Evolutionary conservation across 2,113 vertebrate genomes (phyloP).

Genomic region (Monarcha castaneiventris): DNA sequence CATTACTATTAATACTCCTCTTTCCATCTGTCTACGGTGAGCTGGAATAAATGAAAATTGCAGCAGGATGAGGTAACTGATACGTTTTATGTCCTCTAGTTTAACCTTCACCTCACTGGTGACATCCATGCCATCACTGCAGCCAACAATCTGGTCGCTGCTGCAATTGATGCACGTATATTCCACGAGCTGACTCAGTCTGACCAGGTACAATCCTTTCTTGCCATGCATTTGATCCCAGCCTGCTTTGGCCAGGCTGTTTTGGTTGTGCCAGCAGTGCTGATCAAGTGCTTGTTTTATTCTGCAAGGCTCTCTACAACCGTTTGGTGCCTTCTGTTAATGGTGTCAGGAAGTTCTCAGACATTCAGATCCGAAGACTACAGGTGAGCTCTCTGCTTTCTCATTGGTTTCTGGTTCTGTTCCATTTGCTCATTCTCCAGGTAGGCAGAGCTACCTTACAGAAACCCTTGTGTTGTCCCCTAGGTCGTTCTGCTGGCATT

Average conservation of each 20-base stretch:
- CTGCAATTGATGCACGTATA: constrained; percentile 91
- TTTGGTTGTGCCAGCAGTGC: background rate
- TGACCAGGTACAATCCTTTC: constrained; percentile 81
- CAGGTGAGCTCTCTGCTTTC: constrained; percentile 70
- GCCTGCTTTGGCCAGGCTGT: background rate
- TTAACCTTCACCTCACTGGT: constrained; percentile 98
- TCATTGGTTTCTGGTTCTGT: background rate
- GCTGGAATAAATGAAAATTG: constrained; percentile 42
- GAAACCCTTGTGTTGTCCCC: background rate
- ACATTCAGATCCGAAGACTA: constrained; percentile 88
- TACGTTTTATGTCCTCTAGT: constrained; percentile 72
- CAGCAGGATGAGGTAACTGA: constrained; percentile 18
- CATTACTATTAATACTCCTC: constrained; percentile 52
- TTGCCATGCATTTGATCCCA: background rate
- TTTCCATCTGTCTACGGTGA: constrained; percentile 49
- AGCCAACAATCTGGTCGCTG: constrained; percentile 94
- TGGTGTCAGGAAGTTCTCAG: constrained; percentile 86
- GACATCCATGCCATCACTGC: constrained; percentile 99
- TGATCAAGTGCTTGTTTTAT: background rate
- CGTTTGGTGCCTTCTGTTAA: constrained; percentile 87
- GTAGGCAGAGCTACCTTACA: background rate
- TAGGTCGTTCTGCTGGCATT: background rate
- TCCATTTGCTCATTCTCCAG: background rate
- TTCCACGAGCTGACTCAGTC: constrained; percentile 93
- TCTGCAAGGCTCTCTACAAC: constrained; percentile 85